These are phyloP conservation scores for Entelurus aequoreus DNA, from an alignment of 2,113 vertebrate species.

Conservation along the genomic window DNA sequence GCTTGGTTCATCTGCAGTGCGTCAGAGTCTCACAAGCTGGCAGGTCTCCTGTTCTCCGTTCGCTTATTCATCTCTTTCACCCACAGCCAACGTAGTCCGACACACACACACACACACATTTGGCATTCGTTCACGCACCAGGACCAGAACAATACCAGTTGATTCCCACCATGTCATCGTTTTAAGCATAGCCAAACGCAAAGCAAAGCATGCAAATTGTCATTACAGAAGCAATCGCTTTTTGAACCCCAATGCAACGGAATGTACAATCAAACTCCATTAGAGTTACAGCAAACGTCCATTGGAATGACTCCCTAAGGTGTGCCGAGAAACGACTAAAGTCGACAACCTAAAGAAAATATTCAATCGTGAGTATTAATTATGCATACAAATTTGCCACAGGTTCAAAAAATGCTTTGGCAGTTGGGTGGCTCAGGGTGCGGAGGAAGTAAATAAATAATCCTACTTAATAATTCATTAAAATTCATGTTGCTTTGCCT, in stretches of 20 bases:
- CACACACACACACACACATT: constrained; percentile 16
- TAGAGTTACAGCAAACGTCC: constrained; percentile 29
- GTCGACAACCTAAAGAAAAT: constrained; percentile 53
- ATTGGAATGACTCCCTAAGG: constrained; percentile 31
- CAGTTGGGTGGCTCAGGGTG: constrained; percentile 68
- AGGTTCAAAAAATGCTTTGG: constrained; percentile 63
- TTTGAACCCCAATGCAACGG: constrained; percentile 9
- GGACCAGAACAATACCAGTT: constrained; percentile 27
- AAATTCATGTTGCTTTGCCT: constrained; percentile 73
- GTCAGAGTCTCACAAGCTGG: constrained; percentile 57
- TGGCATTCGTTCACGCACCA: constrained; percentile 12
- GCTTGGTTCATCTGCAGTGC: constrained; percentile 67
- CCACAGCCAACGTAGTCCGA: constrained; percentile 43
- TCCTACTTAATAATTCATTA: constrained; percentile 73
- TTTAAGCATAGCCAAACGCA: constrained; percentile 39
- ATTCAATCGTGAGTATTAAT: constrained; percentile 53
- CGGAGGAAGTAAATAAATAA: constrained; percentile 74
- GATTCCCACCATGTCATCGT: constrained; percentile 32
- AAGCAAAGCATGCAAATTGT: constrained; percentile 28
- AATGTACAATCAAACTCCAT: constrained; percentile 36
- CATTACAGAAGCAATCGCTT: constrained; percentile 21
- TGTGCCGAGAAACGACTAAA: constrained; percentile 30
- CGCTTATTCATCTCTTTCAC: constrained; percentile 61
- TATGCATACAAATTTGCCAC: constrained; percentile 64
- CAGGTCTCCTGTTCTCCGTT: constrained; percentile 54